phyloP scores from a whole-genome alignment of 2,113 vertebrate genomes.

The Gobio gobio region DNA sequence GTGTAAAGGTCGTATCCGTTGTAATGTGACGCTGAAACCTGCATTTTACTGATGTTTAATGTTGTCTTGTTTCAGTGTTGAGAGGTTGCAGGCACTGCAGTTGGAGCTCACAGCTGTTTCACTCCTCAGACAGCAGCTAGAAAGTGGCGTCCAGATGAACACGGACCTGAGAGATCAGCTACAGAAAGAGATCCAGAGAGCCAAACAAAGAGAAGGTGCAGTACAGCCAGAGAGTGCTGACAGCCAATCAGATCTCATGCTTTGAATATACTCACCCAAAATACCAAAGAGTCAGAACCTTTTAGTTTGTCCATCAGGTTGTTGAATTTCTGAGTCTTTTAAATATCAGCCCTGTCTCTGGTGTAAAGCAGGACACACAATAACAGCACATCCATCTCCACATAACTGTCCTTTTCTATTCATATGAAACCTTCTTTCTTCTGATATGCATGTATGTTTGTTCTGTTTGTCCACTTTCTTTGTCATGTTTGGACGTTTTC shows the following conservation, averaged over 20 bases:
- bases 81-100: conserved; percentile 80
- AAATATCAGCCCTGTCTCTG: neutral
- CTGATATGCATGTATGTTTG: neutral
- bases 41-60: neutral
- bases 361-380: neutral
- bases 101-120: conserved; percentile 82
- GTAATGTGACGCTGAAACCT: neutral
- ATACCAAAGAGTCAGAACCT: neutral
- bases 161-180: conserved; percentile 82
- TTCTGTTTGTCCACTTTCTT: neutral
- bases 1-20: conserved; percentile 24
- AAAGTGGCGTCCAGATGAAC: conserved; percentile 81
- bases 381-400: neutral
- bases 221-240: conserved; percentile 53
- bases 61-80: conserved; percentile 65
- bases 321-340: neutral
- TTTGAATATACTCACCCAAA: neutral
- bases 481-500: conserved; percentile 18
- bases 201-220: conserved; percentile 83
- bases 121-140: conserved; percentile 85
- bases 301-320: neutral
- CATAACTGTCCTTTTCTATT: neutral
- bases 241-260: conserved; percentile 34
- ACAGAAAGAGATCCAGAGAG: conserved; percentile 82
- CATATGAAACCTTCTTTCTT: conserved; percentile 11